phyloP scores from a whole-genome alignment of 2,113 vertebrate genomes.

The Microcebus lehilahytsara region DNA sequence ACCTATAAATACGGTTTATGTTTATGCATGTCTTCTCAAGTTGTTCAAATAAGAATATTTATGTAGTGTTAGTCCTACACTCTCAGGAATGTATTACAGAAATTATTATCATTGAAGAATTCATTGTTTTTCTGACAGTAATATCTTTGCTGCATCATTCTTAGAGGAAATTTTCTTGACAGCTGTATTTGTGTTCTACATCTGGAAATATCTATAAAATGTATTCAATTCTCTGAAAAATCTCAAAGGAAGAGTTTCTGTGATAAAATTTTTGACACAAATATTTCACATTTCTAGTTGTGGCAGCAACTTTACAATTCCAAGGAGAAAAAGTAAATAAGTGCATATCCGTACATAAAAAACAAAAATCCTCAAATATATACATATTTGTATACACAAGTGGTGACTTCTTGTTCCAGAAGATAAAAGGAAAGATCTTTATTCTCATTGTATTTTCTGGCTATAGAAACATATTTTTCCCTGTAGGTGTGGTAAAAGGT shows the following conservation, averaged over 20 bases:
- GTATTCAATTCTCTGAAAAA: slow-evolving; percentile 40
- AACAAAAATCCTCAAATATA: not conserved
- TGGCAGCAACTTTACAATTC: slow-evolving; percentile 1
- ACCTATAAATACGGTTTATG: slow-evolving; percentile 63
- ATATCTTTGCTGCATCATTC: slow-evolving; percentile 49
- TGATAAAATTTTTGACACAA: slow-evolving; percentile 58
- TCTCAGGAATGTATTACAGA: slow-evolving; percentile 52
- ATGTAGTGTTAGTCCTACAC: slow-evolving; percentile 43
- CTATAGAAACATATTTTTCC: slow-evolving; percentile 37
- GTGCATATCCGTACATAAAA: not conserved
- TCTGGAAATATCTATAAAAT: slow-evolving; percentile 60
- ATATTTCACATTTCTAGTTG: slow-evolving; percentile 50
- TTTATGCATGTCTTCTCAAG: slow-evolving; percentile 68
- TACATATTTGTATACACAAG: not conserved
- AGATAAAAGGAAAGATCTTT: not conserved
- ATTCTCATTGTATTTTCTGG: slow-evolving; percentile 39
- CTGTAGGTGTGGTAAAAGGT: slow-evolving; percentile 24
- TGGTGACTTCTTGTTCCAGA: not conserved
- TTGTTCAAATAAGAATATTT: slow-evolving; percentile 66
- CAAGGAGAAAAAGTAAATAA: not conserved
- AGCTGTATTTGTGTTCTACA: slow-evolving; percentile 50
- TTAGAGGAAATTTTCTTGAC: slow-evolving; percentile 66
- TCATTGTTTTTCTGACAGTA: slow-evolving; percentile 61
- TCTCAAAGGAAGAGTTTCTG: slow-evolving; percentile 58
- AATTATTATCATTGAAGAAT: slow-evolving; percentile 59